phyloP scores from a whole-genome alignment of 2,113 vertebrate species.

The Pao palembangensis region DNA sequence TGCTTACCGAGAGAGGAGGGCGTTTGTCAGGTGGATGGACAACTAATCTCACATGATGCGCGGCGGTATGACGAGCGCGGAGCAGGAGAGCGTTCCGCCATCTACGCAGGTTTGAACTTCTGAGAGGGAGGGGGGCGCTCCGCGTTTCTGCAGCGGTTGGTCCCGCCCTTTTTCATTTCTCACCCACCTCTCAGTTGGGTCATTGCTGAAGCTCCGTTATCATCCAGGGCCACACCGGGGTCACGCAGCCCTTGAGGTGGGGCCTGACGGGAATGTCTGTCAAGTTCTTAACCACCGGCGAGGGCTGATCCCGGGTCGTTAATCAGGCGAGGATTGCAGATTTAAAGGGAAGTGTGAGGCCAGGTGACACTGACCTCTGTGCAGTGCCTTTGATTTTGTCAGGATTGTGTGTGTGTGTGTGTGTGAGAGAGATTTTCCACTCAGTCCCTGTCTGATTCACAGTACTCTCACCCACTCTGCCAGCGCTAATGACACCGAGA shows the following conservation, averaged over 20 bases:
- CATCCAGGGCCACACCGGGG: constrained; percentile 83
- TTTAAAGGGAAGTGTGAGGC: constrained; percentile 42
- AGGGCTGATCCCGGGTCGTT: constrained; percentile 86
- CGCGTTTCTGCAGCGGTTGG: not conserved
- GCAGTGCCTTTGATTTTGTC: constrained; percentile 90
- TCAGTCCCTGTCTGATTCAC: constrained; percentile 95
- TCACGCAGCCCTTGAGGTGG: constrained; percentile 87
- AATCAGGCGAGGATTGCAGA: constrained; percentile 80
- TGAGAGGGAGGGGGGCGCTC: not conserved
- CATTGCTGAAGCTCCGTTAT: constrained; percentile 76
- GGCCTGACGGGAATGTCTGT: constrained; percentile 87
- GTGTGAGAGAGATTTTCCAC: constrained; percentile 76
- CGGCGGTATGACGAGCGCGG: constrained; percentile 43
- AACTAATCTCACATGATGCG: constrained; percentile 72
- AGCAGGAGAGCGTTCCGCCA: constrained; percentile 18
- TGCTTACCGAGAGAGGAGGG: constrained; percentile 58
- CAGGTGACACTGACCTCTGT: constrained; percentile 84
- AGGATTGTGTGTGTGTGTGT: constrained; percentile 73
- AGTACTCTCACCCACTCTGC: constrained; percentile 89
- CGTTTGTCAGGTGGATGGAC: constrained; percentile 75
- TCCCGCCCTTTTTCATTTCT: not conserved
- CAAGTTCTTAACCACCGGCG: constrained; percentile 87
- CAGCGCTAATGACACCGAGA: constrained; percentile 97
- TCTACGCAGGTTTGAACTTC: no score
- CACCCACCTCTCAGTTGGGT: constrained; percentile 59